Base-by-base conservation (phyloP, 2,113 vertebrate species). In the Phaethon lepturus region DNA sequence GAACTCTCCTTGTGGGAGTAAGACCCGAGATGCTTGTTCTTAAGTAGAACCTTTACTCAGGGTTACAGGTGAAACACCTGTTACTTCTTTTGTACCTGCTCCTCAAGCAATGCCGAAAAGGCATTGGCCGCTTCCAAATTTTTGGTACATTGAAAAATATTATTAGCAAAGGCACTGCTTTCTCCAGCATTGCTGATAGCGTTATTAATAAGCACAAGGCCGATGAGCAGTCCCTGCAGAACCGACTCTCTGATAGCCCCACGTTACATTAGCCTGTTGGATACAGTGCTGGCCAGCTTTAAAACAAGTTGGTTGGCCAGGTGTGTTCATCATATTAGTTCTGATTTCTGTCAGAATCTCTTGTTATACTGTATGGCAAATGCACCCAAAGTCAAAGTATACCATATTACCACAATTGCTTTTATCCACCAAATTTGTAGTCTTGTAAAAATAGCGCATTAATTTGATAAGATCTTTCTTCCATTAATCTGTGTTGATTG, bases 401-500 rank as follows among this genome's bases (percentile, higher is more conserved):
- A 56, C 63, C 75, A 26, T 86, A 80, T 50, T 86, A 87, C 58
- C 60, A 87, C 83, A 89, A 87, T 49, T 95, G 15, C 53, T 92
- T 95, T 95, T 93, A 94, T 79, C 53, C 84, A 93, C 84, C 74
- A 87, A 73, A 96, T 93, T 79, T 94, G 45, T 88, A 95, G 38
- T 85, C 77, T 62, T 86, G 86, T 79, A 94, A 95, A 97, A 95
- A 97, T 92, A 96, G 80, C 45, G 33, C 71, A 82, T 96, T 96
- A 91, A 89, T 95, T 90, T 91, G 80, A 96, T 97, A 95, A 96
- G 77, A 97, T 95, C 94, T 93, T 95, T 96, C 69, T 95, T 97
- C 77, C 62, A 95, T 95, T 94, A 95, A 83, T 93, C 80, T 93
- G 50, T 88, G 86, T 85, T 95, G 96, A 97, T 95, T 96, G 89